Percentiles rank a stretch among this genome's conserved stretches.
Evolutionary conservation across 2,888 invertebrate genomes (phyloP).

Genomic region (Sphinx pinastri): DNA sequence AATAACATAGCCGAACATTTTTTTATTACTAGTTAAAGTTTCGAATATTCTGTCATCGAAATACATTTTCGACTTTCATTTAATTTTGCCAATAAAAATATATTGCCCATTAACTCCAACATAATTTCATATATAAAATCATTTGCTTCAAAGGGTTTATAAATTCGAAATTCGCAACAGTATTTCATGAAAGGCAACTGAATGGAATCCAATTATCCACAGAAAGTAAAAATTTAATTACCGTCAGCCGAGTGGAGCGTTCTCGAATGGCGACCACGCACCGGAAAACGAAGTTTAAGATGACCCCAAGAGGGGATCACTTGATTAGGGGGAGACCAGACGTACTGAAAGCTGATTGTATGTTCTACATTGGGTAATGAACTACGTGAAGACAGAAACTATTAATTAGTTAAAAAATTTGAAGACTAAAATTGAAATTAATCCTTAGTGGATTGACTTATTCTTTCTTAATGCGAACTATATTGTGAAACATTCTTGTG

Average conservation of each 20-base stretch:
- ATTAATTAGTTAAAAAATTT: too few species aligned
- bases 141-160: background rate
- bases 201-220: conserved; percentile 11
- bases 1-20: too few species aligned
- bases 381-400: too few species aligned
- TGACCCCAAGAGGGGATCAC: conserved; percentile 16
- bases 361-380: background rate
- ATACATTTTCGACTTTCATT: too few species aligned
- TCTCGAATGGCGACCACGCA: conserved; percentile 19
- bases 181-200: background rate
- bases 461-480: too few species aligned
- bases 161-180: background rate
- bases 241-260: background rate
- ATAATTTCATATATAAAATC: background rate
- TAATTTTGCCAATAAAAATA: background rate
- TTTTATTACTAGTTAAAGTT: too few species aligned
- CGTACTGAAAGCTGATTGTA: background rate
- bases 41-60: too few species aligned
- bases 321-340: background rate
- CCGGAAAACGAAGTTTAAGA: conserved; percentile 24
- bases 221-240: conserved; percentile 24
- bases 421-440: too few species aligned
- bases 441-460: too few species aligned
- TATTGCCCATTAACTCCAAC: background rate
- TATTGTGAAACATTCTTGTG: too few species aligned